Percentiles rank a stretch among this genome's conserved stretches.
Conservation (phyloP, 1,140 invertebrate species). For the Heliconius eleuchia region DNA sequence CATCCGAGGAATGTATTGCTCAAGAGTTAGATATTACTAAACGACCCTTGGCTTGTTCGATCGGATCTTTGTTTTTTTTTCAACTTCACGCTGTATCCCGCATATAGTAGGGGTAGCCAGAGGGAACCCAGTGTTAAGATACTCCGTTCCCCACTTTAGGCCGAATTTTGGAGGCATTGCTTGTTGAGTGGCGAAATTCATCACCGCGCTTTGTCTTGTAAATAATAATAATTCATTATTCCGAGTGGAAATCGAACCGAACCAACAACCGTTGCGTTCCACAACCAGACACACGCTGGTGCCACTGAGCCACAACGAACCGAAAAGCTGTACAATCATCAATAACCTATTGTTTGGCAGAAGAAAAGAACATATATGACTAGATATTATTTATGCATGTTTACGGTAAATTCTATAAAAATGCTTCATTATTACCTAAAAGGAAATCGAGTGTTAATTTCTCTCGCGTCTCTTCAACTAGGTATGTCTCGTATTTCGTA, state of each 20-base stretch:
- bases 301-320: not conserved
- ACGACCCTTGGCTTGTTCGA: conserved; percentile 27
- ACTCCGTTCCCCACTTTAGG: not conserved
- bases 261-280: too few relatives aligned
- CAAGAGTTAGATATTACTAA: conserved; percentile 32
- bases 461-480: not conserved
- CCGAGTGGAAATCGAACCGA: too few relatives aligned
- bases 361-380: not conserved
- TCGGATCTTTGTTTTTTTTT: not conserved
- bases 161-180: too few relatives aligned
- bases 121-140: not conserved
- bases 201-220: too few relatives aligned
- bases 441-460: not conserved
- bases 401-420: not conserved
- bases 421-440: not conserved
- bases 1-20: conserved; percentile 31
- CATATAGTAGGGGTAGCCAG: too few relatives aligned
- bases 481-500: conserved; percentile 5
- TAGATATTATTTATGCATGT: not conserved
- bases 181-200: too few relatives aligned
- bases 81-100: too few relatives aligned
- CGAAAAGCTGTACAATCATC: conserved; percentile 11
- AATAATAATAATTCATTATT: too few relatives aligned
- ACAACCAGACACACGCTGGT: too few relatives aligned
- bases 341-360: not conserved